Percentiles rank a stretch among this genome's conserved stretches.
Conservation (phyloP, 2,888 invertebrate species). For the Temnothorax unifasciatus region DNA sequence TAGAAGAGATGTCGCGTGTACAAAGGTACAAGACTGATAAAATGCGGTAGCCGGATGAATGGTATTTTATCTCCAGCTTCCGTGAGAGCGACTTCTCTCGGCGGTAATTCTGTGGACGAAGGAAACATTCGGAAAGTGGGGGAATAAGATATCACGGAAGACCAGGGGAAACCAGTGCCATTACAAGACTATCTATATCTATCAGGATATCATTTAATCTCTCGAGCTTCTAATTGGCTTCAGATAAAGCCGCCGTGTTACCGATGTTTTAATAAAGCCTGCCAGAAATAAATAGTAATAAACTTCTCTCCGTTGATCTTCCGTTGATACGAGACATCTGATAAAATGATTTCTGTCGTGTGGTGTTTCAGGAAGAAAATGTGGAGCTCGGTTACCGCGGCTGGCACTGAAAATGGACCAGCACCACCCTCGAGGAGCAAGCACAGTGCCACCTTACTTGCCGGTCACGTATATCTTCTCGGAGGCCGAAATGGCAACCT, state of each 20-base stretch:
- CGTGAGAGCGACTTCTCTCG: background rate
- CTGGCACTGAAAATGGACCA: slow-evolving; percentile 86
- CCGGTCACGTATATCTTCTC: slow-evolving; percentile 92
- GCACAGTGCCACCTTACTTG: slow-evolving; percentile 93
- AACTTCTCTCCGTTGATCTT: background rate
- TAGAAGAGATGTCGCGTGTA: background rate
- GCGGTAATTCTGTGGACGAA: background rate
- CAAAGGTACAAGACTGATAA: background rate
- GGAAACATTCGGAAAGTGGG: slow-evolving; percentile 26
- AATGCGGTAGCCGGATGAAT: background rate
- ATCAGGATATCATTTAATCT: slow-evolving; percentile 65
- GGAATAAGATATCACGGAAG: slow-evolving; percentile 39
- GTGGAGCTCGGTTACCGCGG: slow-evolving; percentile 89
- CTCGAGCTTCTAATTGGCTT: background rate
- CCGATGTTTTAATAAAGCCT: slow-evolving; percentile 5
- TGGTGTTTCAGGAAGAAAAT: slow-evolving; percentile 83
- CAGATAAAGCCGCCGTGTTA: background rate
- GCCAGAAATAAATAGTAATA: background rate
- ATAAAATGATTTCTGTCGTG: background rate
- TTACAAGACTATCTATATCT: slow-evolving; percentile 64
- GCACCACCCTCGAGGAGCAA: slow-evolving; percentile 92
- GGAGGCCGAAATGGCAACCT: slow-evolving; percentile 94
- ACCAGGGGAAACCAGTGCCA: slow-evolving; percentile 25
- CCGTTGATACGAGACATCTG: background rate
- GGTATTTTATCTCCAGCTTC: background rate